Base-by-base conservation (phyloP, 1,140 invertebrate genomes). In the Hermetia illucens region DNA sequence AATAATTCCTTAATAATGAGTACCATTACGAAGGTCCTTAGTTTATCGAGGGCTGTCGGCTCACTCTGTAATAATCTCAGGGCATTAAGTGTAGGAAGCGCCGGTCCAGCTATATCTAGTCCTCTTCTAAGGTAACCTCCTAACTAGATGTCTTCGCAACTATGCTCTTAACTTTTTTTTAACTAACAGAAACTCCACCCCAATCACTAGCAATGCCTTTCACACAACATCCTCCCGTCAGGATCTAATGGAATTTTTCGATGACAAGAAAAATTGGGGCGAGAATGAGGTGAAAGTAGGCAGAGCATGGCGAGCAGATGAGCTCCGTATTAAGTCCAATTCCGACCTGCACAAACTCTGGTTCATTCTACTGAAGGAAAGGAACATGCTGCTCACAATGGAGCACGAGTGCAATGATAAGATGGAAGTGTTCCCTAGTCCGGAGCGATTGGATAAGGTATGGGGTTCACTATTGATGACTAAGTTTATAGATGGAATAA, bases 301-400 rank as follows among this genome's bases (percentile, higher is more conserved):
- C 6, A 70, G 94, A 52, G 71, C 83, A 2, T 98, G 94, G 94
- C 80, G 63, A 44, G 61, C 69, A 30, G 91, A 95, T 50, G 95
- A 98, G 64, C 62, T 98, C 19, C 69, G 94, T 52, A 74, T 96
- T 21, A 98, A 97, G 65, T 93, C 87, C 35, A 98, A 96, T 62
- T 68, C 76, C 34, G 95, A 99, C 66, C 71, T 98, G 31, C 95
- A 99, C 52, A 96, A 98, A 70, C 65, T 98, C 38, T 99, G 95
- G 95, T 96, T 78, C 68, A 72, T 98, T 18, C 65, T 98, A 38
- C 62, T 97, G 17, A 99, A 98, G 67, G 95, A 98, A 66, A 66
- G 76, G 39, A 99, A 99, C 59, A 95, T 97, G 91, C 65, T 99
- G 5, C 58, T 93, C 33, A 98, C 95, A 13, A 95, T 98, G 93